phyloP scores from a whole-genome alignment of 1,140 invertebrate species.

The Procambarus virginalis region DNA sequence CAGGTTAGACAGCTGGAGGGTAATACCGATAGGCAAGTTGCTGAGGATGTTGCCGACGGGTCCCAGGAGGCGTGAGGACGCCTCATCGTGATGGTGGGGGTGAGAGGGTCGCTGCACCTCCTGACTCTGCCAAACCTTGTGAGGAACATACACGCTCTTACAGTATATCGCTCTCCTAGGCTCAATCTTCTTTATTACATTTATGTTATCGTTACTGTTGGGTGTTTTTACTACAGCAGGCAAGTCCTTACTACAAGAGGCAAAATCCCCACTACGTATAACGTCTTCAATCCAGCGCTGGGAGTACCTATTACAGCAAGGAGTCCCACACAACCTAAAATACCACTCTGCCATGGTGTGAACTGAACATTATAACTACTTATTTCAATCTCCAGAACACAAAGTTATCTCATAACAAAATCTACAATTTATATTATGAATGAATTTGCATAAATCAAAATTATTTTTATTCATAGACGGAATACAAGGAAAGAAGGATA shows the following conservation, averaged over 20 bases:
- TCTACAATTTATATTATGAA: too few species aligned
- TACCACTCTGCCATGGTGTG: background rate
- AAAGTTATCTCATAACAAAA: too few species aligned
- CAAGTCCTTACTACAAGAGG: too few species aligned
- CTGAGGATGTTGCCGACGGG: constrained; percentile 21
- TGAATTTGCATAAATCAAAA: too few species aligned
- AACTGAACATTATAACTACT: background rate
- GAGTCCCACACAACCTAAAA: background rate
- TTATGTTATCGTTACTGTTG: background rate
- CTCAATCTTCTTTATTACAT: background rate
- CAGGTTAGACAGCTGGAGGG: constrained; percentile 31
- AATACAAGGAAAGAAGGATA: too few species aligned
- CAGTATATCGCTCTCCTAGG: background rate
- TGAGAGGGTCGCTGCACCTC: background rate
- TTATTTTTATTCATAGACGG: too few species aligned
- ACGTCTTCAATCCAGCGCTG: too few species aligned
- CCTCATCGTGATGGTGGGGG: background rate
- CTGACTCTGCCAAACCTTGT: background rate
- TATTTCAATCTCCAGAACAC: too few species aligned
- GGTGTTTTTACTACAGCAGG: background rate
- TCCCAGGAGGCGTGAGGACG: constrained; percentile 40
- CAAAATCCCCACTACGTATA: too few species aligned
- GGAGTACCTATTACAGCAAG: background rate
- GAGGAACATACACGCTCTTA: background rate
- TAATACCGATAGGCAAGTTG: constrained; percentile 35